These are phyloP conservation scores for Octopus sinensis DNA, from an alignment of 1,140 invertebrate species.

Conservation along the genomic window DNA sequence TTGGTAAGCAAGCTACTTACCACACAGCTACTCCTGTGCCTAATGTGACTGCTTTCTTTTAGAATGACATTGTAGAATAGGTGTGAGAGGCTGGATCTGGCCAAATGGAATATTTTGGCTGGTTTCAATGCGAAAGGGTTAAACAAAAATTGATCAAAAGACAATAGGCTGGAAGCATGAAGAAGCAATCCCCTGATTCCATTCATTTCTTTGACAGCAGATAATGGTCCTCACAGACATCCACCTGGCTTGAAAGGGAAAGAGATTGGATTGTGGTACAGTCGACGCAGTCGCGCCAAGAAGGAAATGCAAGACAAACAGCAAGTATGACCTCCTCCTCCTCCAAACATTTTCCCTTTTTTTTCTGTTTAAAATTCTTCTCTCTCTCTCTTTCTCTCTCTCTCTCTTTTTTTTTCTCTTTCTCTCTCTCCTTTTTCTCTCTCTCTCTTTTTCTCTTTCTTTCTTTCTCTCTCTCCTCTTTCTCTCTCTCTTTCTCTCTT, in stretches of 20 bases:
- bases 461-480: too few relatives aligned
- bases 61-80: neutral
- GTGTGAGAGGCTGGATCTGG: neutral
- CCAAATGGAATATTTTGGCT: neutral
- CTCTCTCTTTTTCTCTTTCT: too few relatives aligned
- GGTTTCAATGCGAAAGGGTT: neutral
- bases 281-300: constrained; percentile 27
- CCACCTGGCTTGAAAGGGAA: constrained; percentile 45
- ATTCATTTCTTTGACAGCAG: neutral
- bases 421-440: too few relatives aligned
- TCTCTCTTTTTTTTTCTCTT: too few relatives aligned
- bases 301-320: constrained; percentile 30
- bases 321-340: constrained; percentile 19
- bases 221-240: constrained; percentile 13
- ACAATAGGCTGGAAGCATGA: too few relatives aligned
- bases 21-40: too few relatives aligned
- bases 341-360: too few relatives aligned
- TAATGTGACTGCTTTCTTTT: neutral
- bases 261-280: constrained; percentile 53
- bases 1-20: too few relatives aligned
- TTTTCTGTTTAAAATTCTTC: too few relatives aligned
- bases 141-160: neutral
- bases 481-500: too few relatives aligned
- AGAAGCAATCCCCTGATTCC: neutral
- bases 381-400: too few relatives aligned